Base-by-base conservation (phyloP, 2,888 invertebrate species). In the Lysandra bellargus region DNA sequence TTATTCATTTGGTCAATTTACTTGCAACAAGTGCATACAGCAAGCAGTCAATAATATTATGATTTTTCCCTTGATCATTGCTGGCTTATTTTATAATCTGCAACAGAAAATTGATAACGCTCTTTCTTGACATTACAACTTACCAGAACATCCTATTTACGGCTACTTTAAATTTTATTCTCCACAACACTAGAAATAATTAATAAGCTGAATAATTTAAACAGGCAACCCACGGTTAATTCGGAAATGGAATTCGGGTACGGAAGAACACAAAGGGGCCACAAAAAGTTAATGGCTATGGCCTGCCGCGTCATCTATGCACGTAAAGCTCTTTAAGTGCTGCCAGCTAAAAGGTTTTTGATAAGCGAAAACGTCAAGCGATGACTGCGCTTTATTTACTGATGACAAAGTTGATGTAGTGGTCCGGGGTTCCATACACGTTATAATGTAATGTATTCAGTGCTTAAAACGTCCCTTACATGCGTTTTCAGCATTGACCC, bases 311-410 rank as follows among this genome's bases (percentile, higher is more conserved):
- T 49, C 76, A 49, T 75, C 75, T 33, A 76, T 76, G 76, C 57
- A 14, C 44, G 14, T 53, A 33, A 30, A 76, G 76, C 76, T 33
- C 57, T 76, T 57, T 53, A 76, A 76, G 76, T 76, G 76, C 76
- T 76, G 30, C 44, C 53, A 53, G 49, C 76, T 76, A 76, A 76
- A 76, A 76, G 76, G 53, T 76, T 76, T 75, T 76, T 76, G 76
- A 76, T 76, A 76, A 76, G 76, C 76, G 76, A 76, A 76, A 53
- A 4, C 14, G 53, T 17, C 7, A 76, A 76, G 76, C 76, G 76
- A 76, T 76, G 76, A 76, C 57, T 76, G 23, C 76, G 57, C 57
- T 76, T 76, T 76, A 76, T 57, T 76, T 76, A 33, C 14, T 69
- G 69, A 69, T 37, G 69, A 69, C 33, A 69, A 14, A 1, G 12